These are phyloP conservation scores for Aphaenogaster floridana DNA, from an alignment of 1,140 invertebrate genomes.

Conservation along the genomic window DNA sequence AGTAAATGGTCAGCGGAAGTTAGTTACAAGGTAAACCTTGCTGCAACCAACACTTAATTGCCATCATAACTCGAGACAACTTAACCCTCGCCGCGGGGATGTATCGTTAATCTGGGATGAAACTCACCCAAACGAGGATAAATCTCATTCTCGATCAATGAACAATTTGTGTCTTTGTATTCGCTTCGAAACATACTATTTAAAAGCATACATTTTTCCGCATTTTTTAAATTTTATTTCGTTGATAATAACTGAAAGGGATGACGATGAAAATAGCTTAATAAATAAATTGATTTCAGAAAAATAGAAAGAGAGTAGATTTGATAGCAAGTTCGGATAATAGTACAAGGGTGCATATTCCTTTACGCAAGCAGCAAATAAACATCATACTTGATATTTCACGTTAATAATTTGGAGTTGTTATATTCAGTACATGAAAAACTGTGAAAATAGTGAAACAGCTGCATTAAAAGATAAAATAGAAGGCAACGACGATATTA, in stretches of 20 bases:
- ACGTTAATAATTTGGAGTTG: constrained; percentile 6
- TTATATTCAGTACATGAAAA: background rate
- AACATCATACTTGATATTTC: background rate
- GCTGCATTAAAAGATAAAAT: background rate
- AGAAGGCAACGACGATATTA: background rate
- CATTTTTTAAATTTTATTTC: background rate
- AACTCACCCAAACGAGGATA: background rate
- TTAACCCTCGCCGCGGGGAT: constrained; percentile 15
- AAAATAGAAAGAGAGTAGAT: background rate
- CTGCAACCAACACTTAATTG: constrained; percentile 54
- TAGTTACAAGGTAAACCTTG: constrained; percentile 52
- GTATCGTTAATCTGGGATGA: background rate
- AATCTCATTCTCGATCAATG: background rate
- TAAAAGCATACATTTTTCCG: background rate
- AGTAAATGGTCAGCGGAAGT: constrained; percentile 53
- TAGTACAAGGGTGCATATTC: background rate
- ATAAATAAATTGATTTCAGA: background rate
- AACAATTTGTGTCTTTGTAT: background rate
- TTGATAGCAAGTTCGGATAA: background rate
- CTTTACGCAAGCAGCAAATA: background rate
- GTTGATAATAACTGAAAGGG: background rate
- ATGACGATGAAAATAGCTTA: background rate
- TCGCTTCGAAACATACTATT: background rate
- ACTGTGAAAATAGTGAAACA: background rate
- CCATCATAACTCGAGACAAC: constrained; percentile 51